phyloP scores from a whole-genome alignment of 2,888 invertebrate species.

The Lasioglossum villosulum region DNA sequence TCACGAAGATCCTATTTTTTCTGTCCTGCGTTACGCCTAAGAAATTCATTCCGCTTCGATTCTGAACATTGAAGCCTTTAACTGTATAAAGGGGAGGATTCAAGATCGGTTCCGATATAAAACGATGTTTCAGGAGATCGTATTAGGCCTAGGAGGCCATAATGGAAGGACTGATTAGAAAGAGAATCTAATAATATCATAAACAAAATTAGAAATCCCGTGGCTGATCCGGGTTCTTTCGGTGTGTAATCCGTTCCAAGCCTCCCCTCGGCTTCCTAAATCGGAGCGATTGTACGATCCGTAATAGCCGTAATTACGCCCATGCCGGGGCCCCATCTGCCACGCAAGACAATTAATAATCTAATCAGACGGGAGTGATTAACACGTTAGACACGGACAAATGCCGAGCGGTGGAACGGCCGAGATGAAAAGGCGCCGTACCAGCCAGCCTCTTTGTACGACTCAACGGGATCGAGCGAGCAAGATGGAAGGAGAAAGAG shows the following conservation, averaged over 20 bases:
- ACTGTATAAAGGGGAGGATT: not conserved
- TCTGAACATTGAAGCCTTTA: not conserved
- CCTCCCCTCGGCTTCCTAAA: constrained; percentile 57
- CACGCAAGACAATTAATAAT: constrained; percentile 71
- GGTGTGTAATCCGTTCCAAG: constrained; percentile 45
- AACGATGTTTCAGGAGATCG: not conserved
- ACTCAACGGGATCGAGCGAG: not conserved
- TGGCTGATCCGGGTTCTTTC: constrained; percentile 38
- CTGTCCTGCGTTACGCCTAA: not conserved
- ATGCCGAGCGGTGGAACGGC: constrained; percentile 56
- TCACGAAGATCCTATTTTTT: not conserved
- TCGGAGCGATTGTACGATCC: constrained; percentile 79
- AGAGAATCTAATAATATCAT: not conserved
- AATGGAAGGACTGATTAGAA: not conserved
- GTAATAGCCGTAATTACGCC: constrained; percentile 81
- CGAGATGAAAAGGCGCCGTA: constrained; percentile 60
- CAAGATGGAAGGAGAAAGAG: not conserved
- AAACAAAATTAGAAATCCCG: not conserved
- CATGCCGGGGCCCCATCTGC: constrained; percentile 66
- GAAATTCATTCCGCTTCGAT: not conserved
- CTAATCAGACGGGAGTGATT: constrained; percentile 69
- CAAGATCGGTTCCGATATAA: not conserved
- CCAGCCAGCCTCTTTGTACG: constrained; percentile 39
- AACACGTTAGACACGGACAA: constrained; percentile 69
- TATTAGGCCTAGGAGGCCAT: not conserved